Evolutionary conservation across 2,888 invertebrate genomes (phyloP), one percentile per base, ranked within the genome.

Genomic region (Meganola albula): DNA sequence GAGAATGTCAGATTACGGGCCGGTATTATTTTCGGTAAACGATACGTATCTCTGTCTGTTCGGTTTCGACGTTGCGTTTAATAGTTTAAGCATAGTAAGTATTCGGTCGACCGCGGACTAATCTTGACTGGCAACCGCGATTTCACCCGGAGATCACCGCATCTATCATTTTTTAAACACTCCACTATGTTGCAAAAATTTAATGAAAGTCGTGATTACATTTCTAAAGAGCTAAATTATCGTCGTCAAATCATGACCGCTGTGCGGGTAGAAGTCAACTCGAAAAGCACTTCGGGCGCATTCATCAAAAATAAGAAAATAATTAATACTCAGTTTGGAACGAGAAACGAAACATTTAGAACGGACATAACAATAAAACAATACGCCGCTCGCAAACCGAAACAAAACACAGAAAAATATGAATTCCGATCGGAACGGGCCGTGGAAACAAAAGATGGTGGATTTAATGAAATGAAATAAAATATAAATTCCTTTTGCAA

Each of bases 371-470:
- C 75, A 83, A 83, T 75, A 83, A 83, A 83, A 83, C 82, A 80
- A 83, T 77, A 74, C 75, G 54, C 53, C 63, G 69, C 70, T 65
- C 72, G 72, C 73, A 72, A 76, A 72, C 71, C 77, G 75, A 78
- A 82, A 84, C 83, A 82, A 79, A 84, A 85, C 82, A 77, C 82
- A 85, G 84, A 83, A 85, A 85, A 85, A 85, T 85, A 85, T 85
- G 84, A 84, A 85, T 84, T 82, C 84, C 84, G 64, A 82, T 84
- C 77, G 77, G 63, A 71, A 71, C 73, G 68, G 71, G 53, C 73
- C 72, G 64, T 69, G 77, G 78, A 78, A 82, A 83, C 83, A 85
- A 83, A 85, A 83, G 83, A 85, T 85, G 79, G 82, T 68, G 83
- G 83, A 82, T 83, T 84, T 82, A 83, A 82, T 82, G 79, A 80